These are phyloP conservation scores for Microplitis manilae DNA, from an alignment of 2,888 invertebrate species.

Conservation along the genomic window DNA sequence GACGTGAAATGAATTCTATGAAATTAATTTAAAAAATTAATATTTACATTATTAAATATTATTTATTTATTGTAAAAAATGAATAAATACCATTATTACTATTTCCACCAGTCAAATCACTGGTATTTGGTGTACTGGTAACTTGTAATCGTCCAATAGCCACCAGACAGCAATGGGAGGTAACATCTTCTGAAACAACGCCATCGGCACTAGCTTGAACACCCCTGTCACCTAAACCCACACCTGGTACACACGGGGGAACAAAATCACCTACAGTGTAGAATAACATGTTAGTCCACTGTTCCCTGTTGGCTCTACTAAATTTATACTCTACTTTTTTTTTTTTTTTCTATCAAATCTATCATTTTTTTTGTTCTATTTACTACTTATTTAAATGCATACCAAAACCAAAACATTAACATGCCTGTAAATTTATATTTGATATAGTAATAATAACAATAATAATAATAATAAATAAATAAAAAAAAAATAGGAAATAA, in stretches of 20 bases:
- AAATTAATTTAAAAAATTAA: constrained; percentile 31
- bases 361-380: not conserved
- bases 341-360: not conserved
- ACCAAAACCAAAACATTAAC: not conserved
- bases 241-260: constrained; percentile 72
- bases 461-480: not conserved
- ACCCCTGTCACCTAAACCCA: constrained; percentile 75
- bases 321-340: constrained; percentile 45
- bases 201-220: constrained; percentile 77
- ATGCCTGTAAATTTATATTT: not conserved
- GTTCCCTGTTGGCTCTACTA: constrained; percentile 47
- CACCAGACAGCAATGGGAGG: constrained; percentile 95
- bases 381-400: not conserved
- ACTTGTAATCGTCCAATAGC: constrained; percentile 98
- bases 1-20: constrained; percentile 96
- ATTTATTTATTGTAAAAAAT: not conserved
- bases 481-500: constrained; percentile 20
- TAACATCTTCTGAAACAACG: constrained; percentile 81
- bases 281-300: constrained; percentile 72
- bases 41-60: not conserved
- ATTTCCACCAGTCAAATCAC: constrained; percentile 89
- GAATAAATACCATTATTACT: constrained; percentile 75
- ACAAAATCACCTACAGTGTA: constrained; percentile 71
- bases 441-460: not conserved
- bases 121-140: constrained; percentile 94